Evolutionary conservation across 2,888 invertebrate genomes (phyloP).

Genomic region (Tetranychus truncatus): DNA sequence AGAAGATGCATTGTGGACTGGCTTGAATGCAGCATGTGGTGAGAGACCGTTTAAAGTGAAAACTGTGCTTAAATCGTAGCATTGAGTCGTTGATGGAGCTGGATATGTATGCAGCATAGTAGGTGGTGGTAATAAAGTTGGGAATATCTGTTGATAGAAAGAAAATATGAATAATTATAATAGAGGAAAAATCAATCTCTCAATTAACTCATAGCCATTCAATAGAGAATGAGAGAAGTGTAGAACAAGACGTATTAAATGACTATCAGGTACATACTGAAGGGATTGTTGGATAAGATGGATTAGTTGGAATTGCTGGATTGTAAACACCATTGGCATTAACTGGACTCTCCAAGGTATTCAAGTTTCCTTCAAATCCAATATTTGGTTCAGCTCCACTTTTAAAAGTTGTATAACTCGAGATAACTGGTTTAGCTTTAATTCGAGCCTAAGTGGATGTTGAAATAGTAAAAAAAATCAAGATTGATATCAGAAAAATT

Average conservation of each 20-base stretch:
- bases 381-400: conserved; percentile 37
- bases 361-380: conserved; percentile 14
- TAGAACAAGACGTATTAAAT: too few relatives aligned
- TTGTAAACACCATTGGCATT: conserved; percentile 8
- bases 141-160: conserved; percentile 24
- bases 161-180: conserved; percentile 10
- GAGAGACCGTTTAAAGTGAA: conserved; percentile 54
- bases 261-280: conserved; percentile 17
- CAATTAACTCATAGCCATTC: not conserved
- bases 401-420: not conserved
- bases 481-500: not conserved
- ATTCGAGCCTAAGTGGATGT: conserved; percentile 43
- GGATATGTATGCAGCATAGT: conserved; percentile 28
- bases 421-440: conserved; percentile 54
- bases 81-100: conserved; percentile 25
- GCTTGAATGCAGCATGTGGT: conserved; percentile 45
- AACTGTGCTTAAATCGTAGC: conserved; percentile 32
- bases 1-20: conserved; percentile 32
- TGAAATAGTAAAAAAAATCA: conserved; percentile 18
- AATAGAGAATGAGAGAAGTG: not conserved
- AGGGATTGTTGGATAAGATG: conserved; percentile 23
- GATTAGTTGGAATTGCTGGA: conserved; percentile 11
- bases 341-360: not conserved
- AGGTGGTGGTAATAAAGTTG: conserved; percentile 29
- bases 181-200: not conserved